Evolutionary conservation across 2,888 invertebrate species (phyloP).

Genomic region (Tubulanus polymorphus): DNA sequence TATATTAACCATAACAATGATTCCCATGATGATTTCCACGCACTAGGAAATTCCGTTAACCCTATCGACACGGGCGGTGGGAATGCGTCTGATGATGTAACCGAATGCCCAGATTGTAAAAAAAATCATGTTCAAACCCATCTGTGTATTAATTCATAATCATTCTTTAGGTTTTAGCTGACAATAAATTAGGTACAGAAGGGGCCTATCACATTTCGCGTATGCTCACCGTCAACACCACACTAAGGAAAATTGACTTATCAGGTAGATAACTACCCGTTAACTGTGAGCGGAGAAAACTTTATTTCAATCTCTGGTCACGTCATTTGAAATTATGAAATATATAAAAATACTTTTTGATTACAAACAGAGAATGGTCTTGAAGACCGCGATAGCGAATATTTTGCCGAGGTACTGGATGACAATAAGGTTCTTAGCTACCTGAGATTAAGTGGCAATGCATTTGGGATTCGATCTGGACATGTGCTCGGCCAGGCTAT

Average conservation of each 20-base stretch:
- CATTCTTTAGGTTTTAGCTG: slow-evolving; percentile 37
- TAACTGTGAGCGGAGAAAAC: too few relatives aligned
- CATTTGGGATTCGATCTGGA: slow-evolving; percentile 42
- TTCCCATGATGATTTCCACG: too few relatives aligned
- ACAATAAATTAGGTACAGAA: slow-evolving; percentile 43
- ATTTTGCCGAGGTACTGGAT: slow-evolving; percentile 24
- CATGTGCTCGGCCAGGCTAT: slow-evolving; percentile 46
- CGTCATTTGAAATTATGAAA: neutral
- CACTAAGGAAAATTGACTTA: slow-evolving; percentile 37
- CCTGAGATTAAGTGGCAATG: slow-evolving; percentile 42
- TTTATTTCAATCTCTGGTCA: too few relatives aligned
- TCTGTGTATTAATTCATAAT: too few relatives aligned
- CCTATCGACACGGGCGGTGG: too few relatives aligned
- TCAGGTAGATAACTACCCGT: slow-evolving; percentile 42
- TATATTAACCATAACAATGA: too few relatives aligned
- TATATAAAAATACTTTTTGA: too few relatives aligned
- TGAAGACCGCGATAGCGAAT: slow-evolving; percentile 21
- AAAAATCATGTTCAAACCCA: too few relatives aligned
- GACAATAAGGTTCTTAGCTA: slow-evolving; percentile 42
- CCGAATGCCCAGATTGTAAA: too few relatives aligned
- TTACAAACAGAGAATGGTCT: slow-evolving; percentile 25
- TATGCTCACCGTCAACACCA: slow-evolving; percentile 41
- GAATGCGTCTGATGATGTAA: too few relatives aligned
- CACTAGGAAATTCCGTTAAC: too few relatives aligned
- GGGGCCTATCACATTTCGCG: slow-evolving; percentile 39